A percentile compares a stretch with the other conserved stretches of the same genome.
Evolutionary conservation across 2,888 invertebrate genomes (phyloP).

Genomic region (Drosophila anomalata): DNA sequence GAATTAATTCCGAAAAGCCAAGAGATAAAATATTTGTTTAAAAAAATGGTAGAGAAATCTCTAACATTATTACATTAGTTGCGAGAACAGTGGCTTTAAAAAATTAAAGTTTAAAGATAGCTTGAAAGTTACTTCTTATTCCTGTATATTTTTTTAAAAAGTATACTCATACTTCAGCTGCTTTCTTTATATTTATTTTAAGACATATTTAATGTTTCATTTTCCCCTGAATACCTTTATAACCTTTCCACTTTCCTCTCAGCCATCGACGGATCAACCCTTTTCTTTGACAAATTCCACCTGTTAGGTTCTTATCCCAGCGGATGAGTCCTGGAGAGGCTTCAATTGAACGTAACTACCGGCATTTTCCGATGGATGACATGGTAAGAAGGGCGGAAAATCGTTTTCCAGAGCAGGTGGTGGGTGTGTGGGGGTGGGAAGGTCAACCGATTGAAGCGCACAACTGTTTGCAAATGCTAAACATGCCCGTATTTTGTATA

Average conservation of each 20-base stretch:
- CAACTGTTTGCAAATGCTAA: conserved; percentile 75
- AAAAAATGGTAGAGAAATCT: neutral
- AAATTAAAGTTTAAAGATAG: neutral
- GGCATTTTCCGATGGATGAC: conserved; percentile 12
- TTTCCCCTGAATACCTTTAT: neutral
- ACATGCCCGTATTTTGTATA: conserved; percentile 77
- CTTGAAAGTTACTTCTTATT: neutral
- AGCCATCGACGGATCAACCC: conserved; percentile 6
- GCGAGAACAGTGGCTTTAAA: neutral
- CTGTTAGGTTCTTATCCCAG: conserved; percentile 2
- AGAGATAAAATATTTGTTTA: neutral
- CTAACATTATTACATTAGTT: no score
- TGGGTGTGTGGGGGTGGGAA: neutral
- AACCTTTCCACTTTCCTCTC: neutral
- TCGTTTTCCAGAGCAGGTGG: neutral
- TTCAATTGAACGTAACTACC: conserved; percentile 19
- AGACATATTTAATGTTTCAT: conserved; percentile 3
- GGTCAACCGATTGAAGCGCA: conserved; percentile 44
- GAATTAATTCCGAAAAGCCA: conserved; percentile 34
- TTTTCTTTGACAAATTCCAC: conserved; percentile 6
- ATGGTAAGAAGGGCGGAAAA: conserved; percentile 10
- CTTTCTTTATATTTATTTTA: neutral
- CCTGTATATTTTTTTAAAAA: neutral
- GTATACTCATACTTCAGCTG: neutral
- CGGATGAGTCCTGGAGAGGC: conserved; percentile 3